Conservation (phyloP, 2,888 invertebrate species). For the Podabrus alpinus region DNA sequence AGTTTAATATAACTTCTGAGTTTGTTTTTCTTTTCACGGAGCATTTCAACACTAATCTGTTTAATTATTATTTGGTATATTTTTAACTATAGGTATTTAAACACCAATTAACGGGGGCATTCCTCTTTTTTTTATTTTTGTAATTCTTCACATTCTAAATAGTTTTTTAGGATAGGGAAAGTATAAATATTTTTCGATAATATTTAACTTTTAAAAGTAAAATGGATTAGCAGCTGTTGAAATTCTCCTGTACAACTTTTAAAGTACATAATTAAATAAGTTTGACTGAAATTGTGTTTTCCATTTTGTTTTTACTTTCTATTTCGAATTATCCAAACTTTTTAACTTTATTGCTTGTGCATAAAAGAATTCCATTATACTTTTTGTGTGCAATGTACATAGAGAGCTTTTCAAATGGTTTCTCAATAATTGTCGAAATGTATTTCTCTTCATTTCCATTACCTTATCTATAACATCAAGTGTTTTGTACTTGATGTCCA, state of each 20-base stretch:
- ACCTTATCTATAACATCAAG: neutral
- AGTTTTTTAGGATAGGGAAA: neutral
- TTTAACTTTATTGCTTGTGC: neutral
- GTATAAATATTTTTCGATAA: neutral
- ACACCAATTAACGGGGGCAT: neutral
- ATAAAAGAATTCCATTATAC: neutral
- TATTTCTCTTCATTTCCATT: neutral
- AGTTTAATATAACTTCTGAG: neutral
- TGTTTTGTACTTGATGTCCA: neutral
- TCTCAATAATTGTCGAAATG: neutral
- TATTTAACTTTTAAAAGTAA: neutral
- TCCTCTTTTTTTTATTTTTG: neutral
- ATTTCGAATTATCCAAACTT: neutral
- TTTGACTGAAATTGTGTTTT: neutral
- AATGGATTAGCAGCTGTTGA: neutral
- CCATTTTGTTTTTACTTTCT: neutral
- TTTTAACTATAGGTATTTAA: neutral
- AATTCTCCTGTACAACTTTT: neutral
- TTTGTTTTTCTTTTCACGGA: neutral
- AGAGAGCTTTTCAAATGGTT: neutral
- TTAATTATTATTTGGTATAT: neutral
- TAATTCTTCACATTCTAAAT: neutral
- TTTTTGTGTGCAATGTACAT: neutral
- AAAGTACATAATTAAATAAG: slow-evolving; percentile 3
- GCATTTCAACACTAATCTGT: neutral